Evolutionary conservation across 2,113 vertebrate genomes (phyloP).

Genomic region (Proteles cristata): DNA sequence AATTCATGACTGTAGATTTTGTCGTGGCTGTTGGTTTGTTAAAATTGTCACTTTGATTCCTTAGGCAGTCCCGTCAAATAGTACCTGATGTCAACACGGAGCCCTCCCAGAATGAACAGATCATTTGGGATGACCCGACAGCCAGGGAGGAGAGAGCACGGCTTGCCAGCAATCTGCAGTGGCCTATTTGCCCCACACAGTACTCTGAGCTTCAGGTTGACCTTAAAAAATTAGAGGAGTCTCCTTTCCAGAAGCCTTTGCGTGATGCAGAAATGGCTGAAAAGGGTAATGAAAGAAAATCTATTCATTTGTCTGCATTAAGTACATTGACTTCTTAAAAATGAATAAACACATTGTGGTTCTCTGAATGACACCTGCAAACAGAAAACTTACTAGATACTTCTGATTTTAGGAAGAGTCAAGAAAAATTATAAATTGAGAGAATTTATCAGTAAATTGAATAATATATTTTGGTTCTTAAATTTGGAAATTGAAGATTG

Average conservation of each 20-base stretch:
- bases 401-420: slow-evolving; percentile 15
- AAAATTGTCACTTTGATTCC: slow-evolving; percentile 40
- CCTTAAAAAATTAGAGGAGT: slow-evolving; percentile 64
- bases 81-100: slow-evolving; percentile 93
- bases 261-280: slow-evolving; percentile 90
- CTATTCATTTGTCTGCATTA: background rate
- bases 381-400: background rate
- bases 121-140: slow-evolving; percentile 98
- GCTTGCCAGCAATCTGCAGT: slow-evolving; percentile 96
- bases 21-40: background rate
- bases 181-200: slow-evolving; percentile 95
- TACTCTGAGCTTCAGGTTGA: slow-evolving; percentile 86
- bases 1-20: background rate
- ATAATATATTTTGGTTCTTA: slow-evolving; percentile 23
- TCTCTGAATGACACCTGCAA: slow-evolving; percentile 40
- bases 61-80: slow-evolving; percentile 91
- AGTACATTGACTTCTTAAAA: slow-evolving; percentile 32
- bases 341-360: background rate
- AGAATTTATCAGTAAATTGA: slow-evolving; percentile 11
- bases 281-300: slow-evolving; percentile 87
- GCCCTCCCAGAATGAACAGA: slow-evolving; percentile 97
- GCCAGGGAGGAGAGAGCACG: slow-evolving; percentile 96
- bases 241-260: slow-evolving; percentile 85
- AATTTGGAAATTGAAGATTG: slow-evolving; percentile 38
- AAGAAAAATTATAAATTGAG: slow-evolving; percentile 26